Base-by-base conservation (phyloP, 2,113 vertebrate genomes). In the Apistogramma diplotaenia region DNA sequence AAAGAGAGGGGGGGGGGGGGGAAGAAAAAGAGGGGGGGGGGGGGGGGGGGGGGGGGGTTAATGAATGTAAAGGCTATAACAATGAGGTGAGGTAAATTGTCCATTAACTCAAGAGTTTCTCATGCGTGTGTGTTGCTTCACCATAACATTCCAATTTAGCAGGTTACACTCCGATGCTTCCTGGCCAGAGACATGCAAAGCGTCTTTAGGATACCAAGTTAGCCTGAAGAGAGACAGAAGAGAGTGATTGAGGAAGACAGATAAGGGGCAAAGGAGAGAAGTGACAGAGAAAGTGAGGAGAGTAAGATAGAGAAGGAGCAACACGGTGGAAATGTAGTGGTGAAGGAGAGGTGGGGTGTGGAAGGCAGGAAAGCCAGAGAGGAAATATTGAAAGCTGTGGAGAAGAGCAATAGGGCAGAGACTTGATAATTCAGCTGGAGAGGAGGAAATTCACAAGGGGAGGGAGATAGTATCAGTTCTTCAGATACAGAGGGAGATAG, bases 121-220 rank as follows among this genome's bases (percentile, higher is more conserved):
- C 91, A 88, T 86, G 90, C 87, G 61, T 92, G 87, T 91, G 86
- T 86, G 91, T 90, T 85, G 88, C 87, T 82, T 83, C 74, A 80
- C 85, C 84, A 90, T 90, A 92, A 92, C 83, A 51, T 88, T 94
- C 89, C 79, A 94, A 94, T 94, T 94, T 93, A 92, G 90, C 74
- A 78, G 73, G 92, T 83, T 91, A 89, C 93, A 92, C 91, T 89
- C 92, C 8, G 79, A 80, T 91, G 90, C 87, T 79, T 92, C 76
- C 89, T 83, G 82, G 78, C 73, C 75, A 71, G 86, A 86, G 65
- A 91, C 88, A 89, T 74, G 87, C 78, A 83, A 87, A 83, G 84
- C 54, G 57, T 59, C 84, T 85, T 86, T 35, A 79, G 70, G 61
- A 87, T 59, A 71, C 33, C 1, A 27, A 78, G 74, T 85, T 58